Base-by-base conservation (phyloP, 2,797 vertebrate species). In the Manis javanica region DNA sequence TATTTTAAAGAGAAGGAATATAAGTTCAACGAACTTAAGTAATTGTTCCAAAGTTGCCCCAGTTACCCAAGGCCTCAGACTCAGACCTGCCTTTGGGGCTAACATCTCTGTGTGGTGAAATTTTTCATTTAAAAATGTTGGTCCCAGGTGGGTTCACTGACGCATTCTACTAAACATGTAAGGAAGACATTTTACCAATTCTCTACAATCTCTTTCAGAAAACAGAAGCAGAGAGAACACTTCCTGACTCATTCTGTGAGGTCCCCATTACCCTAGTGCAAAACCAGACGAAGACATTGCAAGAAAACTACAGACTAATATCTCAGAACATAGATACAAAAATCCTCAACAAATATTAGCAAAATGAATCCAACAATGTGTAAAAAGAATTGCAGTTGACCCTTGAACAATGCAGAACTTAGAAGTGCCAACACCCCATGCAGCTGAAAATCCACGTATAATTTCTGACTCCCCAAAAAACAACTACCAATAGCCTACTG, bases 1-100 rank as follows among this genome's bases (percentile, higher is more conserved):
- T 26, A 64, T 49, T 55, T 84, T 69, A 75, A 91, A 83, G 57
- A 63, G 94, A 74, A 87, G 53, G 23, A 93, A 78, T 37, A 55
- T 21, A 29, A 46, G 5, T 5, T 91, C 71, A 64, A 15, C 12
- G 18, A 16, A 66, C 34, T 29, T 57, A 13, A 26, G 24, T 53
- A 66, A 86, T 61, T 72, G 24, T 31, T 91, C 39, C 51, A 59
- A 92, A 74, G 23, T 55, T 31, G 11, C 13, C 31, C 15, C 37
- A 64, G 68, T 74, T 37, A 69, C 71, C n/a, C 16, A 53, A 53
- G 16, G 29, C 51, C 42, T 39, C 12, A 42, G 29, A 29, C 46
- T 31, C 23, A 24, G 18, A 71, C 61, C 51, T 66, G 12, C 37
- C 15, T 16, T 46, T 57, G 49, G 31, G 23, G 29, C 16, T 51